A percentile compares a stretch with the other conserved stretches of the same genome.
phyloP scores from a whole-genome alignment of 1,140 invertebrate species.

The Dryas iulia region DNA sequence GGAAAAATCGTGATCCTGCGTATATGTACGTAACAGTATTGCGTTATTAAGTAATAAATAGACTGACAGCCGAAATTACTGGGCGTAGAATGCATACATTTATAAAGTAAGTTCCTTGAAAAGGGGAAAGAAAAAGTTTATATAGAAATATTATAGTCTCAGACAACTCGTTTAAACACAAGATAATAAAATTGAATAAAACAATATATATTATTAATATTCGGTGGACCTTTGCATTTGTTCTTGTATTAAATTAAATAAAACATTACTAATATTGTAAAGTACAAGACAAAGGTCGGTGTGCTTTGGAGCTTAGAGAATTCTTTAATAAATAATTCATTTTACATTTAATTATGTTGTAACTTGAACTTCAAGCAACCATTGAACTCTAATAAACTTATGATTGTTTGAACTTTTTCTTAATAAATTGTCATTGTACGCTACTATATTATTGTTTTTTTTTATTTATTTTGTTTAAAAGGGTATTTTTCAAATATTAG shows the following conservation, averaged over 20 bases:
- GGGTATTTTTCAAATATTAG: no score
- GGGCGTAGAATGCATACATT: no score
- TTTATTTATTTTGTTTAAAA: neutral
- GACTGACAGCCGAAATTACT: no score
- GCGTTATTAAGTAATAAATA: no score
- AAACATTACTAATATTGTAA: neutral
- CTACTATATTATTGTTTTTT: neutral
- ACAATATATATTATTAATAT: neutral
- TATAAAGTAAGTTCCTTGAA: no score
- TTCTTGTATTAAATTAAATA: neutral
- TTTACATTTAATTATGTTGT: neutral
- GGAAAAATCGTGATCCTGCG: no score
- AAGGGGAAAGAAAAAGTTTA: no score
- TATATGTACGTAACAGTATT: no score
- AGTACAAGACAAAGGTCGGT: neutral
- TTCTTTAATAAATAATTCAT: neutral
- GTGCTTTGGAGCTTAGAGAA: neutral
- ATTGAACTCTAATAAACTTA: neutral
- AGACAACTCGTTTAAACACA: no score
- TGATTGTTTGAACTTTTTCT: neutral
- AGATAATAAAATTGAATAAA: neutral
- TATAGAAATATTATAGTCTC: no score
- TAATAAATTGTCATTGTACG: neutral
- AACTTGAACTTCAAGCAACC: neutral
- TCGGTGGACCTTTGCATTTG: neutral